These are phyloP conservation scores for Petrocephalus schoutedeni DNA, from an alignment of 2,797 vertebrate species.

Conservation along the genomic window DNA sequence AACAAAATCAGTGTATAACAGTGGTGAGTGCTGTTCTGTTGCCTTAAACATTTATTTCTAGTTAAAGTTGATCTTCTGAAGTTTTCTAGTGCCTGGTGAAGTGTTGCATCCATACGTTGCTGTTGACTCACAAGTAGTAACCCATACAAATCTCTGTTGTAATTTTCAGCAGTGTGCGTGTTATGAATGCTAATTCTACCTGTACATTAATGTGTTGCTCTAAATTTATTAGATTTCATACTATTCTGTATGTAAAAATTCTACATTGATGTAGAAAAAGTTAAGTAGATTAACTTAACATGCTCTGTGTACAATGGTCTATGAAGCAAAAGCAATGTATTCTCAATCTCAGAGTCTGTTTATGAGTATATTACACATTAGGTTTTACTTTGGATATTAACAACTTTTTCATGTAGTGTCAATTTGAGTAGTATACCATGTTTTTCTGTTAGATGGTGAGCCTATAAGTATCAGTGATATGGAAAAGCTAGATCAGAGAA, in stretches of 20 bases:
- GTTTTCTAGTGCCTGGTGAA: neutral
- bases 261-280: neutral
- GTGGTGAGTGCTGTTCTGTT: no score
- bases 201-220: neutral
- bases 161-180: no score
- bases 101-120: neutral
- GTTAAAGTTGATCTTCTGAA: neutral
- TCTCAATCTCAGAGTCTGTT: no score
- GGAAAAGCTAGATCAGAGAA: neutral
- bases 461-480: neutral
- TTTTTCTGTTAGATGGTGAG: neutral
- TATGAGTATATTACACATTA: neutral
- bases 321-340: neutral
- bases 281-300: neutral
- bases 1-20: neutral
- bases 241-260: neutral
- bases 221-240: neutral
- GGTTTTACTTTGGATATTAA: neutral
- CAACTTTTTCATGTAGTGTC: neutral
- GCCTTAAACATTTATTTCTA: neutral
- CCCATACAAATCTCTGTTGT: no score
- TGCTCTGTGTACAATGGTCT: neutral
- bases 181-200: neutral
- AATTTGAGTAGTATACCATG: neutral
- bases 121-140: no score